Percentiles rank a stretch among this genome's conserved stretches.
These are phyloP conservation scores for Garra rufa DNA, from an alignment of 2,113 vertebrate genomes.

Conservation along the genomic window DNA sequence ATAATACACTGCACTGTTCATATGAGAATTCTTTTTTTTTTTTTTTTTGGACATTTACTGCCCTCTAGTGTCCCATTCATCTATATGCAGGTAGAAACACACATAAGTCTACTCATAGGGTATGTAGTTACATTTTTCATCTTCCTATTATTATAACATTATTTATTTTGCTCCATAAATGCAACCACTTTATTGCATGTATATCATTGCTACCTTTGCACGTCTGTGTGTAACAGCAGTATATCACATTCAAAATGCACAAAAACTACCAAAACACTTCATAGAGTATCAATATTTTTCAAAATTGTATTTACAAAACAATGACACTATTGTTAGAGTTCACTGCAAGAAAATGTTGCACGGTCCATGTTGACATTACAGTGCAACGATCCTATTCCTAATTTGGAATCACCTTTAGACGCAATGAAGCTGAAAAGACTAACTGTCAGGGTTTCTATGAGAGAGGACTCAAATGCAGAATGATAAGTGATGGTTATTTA, in stretches of 20 bases:
- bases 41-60: neutral
- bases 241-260: neutral
- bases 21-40: neutral
- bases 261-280: neutral
- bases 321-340: no score
- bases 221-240: no score
- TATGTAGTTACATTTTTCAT: neutral
- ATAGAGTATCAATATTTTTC: no score
- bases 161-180: neutral
- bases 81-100: neutral
- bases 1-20: neutral
- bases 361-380: neutral
- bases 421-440: no score
- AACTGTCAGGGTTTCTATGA: no score
- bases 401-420: no score
- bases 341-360: no score
- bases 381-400: neutral
- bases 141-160: neutral
- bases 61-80: conserved; percentile 19
- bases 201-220: neutral
- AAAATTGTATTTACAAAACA: no score
- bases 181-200: neutral
- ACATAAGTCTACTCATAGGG: neutral
- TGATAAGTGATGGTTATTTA: no score
- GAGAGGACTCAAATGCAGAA: no score